Base-by-base conservation (phyloP, 2,888 invertebrate genomes). In the Boloria euphrosyne region DNA sequence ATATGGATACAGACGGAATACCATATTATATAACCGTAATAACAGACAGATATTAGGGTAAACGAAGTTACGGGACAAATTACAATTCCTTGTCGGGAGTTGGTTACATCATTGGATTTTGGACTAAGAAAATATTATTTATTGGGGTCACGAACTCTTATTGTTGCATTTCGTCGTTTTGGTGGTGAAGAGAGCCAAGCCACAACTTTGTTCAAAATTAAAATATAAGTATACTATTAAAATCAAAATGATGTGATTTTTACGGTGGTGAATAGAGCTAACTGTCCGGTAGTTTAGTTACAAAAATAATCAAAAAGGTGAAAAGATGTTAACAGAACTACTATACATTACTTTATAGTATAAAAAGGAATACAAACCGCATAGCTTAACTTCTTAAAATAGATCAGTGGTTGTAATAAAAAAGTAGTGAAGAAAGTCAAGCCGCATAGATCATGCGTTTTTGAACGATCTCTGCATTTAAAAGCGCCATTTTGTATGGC, bases 281-380 rank as follows among this genome's bases (percentile, higher is more conserved):
- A 47, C 47, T 47, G 47, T 47, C 47, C 16, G 22, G 47, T 47
- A 47, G 47, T 47, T 47, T 47, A 47, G 47, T 47, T 47, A 47
- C 47, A 47, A 47, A 47, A 47, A 47, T 47, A 47, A 47, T 47
- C 47, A 47, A 47, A 47, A 47, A 47, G 47, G 13, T 47, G 47
- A 47, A 47, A 13, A 47, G 47, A 47, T 47, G 47, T 47, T 47
- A 47, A n/a, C 16, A 47, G 47, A 47, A 47, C 47, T 47, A 47
- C 47, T 47, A 47, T 47, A 47, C 47, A 47, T 47, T 47, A 47
- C 47, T 47, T 47, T 47, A n/a, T 47, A 47, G 14, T 47, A 47
- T 47, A 47, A 47, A 47, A 47, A 47, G 16, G 47, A 47, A 47
- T 47, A 47, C 47, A 47, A 13, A n/a, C 47, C 47, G 47, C 47